Evolutionary conservation across 2,888 invertebrate species (phyloP).

Genomic region (Candidula unifasciata): DNA sequence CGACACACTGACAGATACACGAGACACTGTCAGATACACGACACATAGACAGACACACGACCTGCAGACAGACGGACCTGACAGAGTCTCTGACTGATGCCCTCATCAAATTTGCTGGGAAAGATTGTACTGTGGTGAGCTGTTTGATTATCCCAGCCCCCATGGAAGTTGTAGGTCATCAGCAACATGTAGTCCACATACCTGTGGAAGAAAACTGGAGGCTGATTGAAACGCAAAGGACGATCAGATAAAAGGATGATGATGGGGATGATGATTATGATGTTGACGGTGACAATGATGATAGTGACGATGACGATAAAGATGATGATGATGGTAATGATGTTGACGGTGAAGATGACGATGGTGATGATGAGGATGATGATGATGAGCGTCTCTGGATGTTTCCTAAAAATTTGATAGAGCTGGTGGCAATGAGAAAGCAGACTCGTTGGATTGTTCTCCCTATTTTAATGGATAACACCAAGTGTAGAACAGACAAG

Average conservation of each 20-base stretch:
- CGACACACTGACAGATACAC: background rate
- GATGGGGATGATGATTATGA: too few species aligned
- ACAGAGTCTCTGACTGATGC: conserved; percentile 11
- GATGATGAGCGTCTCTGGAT: too few species aligned
- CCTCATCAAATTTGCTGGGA: conserved; percentile 36
- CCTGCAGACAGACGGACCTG: conserved; percentile 17
- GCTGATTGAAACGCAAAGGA: background rate
- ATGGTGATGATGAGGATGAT: too few species aligned
- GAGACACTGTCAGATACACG: background rate
- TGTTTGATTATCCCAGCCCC: conserved; percentile 43
- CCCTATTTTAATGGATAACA: too few species aligned
- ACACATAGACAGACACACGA: background rate
- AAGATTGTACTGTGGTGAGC: conserved; percentile 46
- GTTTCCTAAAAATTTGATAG: too few species aligned
- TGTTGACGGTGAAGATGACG: too few species aligned
- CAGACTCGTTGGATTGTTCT: too few species aligned
- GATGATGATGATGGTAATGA: too few species aligned
- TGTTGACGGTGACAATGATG: too few species aligned
- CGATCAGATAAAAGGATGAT: background rate
- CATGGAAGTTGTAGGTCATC: conserved; percentile 54
- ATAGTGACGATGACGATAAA: too few species aligned
- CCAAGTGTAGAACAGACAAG: too few species aligned
- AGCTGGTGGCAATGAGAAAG: too few species aligned
- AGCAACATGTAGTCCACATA: conserved; percentile 49
- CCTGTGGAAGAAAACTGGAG: conserved; percentile 8